phyloP scores from a whole-genome alignment of 2,888 invertebrate genomes.

The Pelosia muscerda region DNA sequence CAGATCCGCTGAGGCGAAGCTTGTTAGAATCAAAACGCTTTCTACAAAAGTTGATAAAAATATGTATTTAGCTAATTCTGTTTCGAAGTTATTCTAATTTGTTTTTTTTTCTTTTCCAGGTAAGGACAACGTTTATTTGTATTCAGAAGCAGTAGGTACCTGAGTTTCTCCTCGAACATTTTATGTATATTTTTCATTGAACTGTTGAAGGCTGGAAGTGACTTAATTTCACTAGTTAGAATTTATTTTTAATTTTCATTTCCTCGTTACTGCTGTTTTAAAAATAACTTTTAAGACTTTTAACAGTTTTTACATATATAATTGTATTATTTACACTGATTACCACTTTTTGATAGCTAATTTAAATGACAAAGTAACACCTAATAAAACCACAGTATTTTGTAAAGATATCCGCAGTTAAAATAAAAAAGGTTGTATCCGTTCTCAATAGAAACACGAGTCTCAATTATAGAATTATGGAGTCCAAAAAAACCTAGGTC shows the following conservation, averaged over 20 bases:
- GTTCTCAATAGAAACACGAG: too few relatives aligned
- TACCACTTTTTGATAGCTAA: too few relatives aligned
- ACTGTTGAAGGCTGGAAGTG: neutral
- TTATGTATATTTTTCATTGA: neutral
- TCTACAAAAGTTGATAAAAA: neutral
- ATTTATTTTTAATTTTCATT: neutral
- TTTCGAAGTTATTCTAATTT: neutral
- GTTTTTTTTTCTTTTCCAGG: neutral
- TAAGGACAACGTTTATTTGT: neutral
- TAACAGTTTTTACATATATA: too few relatives aligned
- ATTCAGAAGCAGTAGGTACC: neutral
- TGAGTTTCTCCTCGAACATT: neutral
- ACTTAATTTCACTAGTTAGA: neutral
- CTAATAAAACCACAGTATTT: too few relatives aligned
- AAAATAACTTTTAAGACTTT: neutral
- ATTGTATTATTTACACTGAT: too few relatives aligned
- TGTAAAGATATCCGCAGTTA: too few relatives aligned
- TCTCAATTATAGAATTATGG: too few relatives aligned
- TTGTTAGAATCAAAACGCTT: too few relatives aligned
- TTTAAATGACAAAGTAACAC: too few relatives aligned
- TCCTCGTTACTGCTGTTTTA: neutral
- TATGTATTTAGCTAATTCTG: neutral
- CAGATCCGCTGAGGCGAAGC: too few relatives aligned
- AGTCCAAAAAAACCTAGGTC: too few relatives aligned
- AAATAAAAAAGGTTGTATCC: too few relatives aligned